phyloP scores from a whole-genome alignment of 2,888 invertebrate genomes.

The Congeria kusceri region DNA sequence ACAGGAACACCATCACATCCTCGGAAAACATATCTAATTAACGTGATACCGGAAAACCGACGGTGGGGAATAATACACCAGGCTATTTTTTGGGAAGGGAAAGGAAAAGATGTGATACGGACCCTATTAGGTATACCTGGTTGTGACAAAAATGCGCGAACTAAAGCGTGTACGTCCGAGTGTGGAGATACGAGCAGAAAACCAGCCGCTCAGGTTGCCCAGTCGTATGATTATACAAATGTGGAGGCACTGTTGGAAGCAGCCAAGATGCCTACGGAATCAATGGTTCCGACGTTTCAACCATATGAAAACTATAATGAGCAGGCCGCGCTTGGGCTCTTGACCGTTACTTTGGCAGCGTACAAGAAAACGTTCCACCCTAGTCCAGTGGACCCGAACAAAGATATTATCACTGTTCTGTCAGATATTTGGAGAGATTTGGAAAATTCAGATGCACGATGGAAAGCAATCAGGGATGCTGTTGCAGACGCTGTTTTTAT shows the following conservation, averaged over 20 bases:
- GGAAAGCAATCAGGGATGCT: conserved; percentile 53
- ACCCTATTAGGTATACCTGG: conserved; percentile 35
- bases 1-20: conserved; percentile 48
- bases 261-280: neutral
- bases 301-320: conserved; percentile 8
- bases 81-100: conserved; percentile 61
- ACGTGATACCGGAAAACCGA: conserved; percentile 62
- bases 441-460: conserved; percentile 32
- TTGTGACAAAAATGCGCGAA: conserved; percentile 19
- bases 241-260: neutral
- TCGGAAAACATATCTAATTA: conserved; percentile 45
- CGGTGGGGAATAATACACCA: conserved; percentile 65
- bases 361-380: conserved; percentile 64
- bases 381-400: conserved; percentile 31
- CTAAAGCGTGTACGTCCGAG: conserved; percentile 38
- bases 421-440: conserved; percentile 49
- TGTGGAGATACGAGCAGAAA: conserved; percentile 22
- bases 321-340: conserved; percentile 32
- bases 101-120: conserved; percentile 34
- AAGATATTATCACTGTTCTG: conserved; percentile 37
- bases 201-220: conserved; percentile 36
- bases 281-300: neutral
- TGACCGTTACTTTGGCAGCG: conserved; percentile 57
- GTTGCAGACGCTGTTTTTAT: conserved; percentile 51
- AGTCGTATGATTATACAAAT: conserved; percentile 7